A percentile compares a stretch with the other conserved stretches of the same genome.
These are phyloP conservation scores for Solenopsis fugax DNA, from an alignment of 1,140 invertebrate genomes.

Conservation along the genomic window DNA sequence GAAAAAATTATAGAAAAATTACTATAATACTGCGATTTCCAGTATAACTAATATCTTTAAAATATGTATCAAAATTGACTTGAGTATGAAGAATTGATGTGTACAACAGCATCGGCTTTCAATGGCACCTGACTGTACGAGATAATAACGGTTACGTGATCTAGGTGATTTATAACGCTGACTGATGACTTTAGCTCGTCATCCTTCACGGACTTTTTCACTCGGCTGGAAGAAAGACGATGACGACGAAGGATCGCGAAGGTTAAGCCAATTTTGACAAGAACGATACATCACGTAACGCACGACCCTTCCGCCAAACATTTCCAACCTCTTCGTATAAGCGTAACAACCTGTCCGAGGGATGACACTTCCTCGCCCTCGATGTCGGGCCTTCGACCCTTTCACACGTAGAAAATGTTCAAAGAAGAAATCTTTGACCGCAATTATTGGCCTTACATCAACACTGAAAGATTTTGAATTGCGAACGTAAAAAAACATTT, in stretches of 20 bases:
- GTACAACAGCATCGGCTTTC: slow-evolving; percentile 1
- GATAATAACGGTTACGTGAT: slow-evolving; percentile 38
- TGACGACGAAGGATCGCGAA: background rate
- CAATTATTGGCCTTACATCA: background rate
- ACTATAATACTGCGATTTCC: background rate
- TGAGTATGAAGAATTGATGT: background rate
- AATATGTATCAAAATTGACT: background rate
- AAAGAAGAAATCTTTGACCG: slow-evolving; percentile 22
- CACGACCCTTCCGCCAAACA: slow-evolving; percentile 32
- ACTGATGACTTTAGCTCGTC: background rate
- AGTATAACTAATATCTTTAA: background rate
- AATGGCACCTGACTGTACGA: background rate
- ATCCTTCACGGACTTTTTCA: background rate
- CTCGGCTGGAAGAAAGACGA: slow-evolving; percentile 16
- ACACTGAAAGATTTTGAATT: background rate
- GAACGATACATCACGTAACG: slow-evolving; percentile 20
- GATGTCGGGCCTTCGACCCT: slow-evolving; percentile 13
- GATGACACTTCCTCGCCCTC: slow-evolving; percentile 24
- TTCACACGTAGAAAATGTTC: background rate
- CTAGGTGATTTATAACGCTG: slow-evolving; percentile 35
- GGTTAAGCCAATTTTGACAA: slow-evolving; percentile 57
- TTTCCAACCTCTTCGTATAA: background rate
- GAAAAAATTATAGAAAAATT: background rate
- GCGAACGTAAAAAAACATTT: background rate
- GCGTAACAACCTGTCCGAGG: slow-evolving; percentile 25